phyloP scores from a whole-genome alignment of 2,888 invertebrate species.

The Fragum whitleyi region DNA sequence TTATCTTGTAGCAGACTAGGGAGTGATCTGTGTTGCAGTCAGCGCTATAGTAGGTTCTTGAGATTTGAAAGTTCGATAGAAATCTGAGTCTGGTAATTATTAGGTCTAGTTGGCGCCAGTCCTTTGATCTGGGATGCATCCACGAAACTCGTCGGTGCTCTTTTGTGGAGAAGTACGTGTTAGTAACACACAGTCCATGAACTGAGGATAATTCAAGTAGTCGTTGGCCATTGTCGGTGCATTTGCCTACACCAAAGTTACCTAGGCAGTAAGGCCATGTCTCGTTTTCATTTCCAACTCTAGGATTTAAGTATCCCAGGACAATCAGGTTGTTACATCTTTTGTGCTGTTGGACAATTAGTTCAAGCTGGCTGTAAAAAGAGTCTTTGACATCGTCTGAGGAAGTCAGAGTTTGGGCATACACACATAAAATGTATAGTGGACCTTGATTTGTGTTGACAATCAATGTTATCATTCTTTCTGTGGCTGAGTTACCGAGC shows the following conservation, averaged over 20 bases:
- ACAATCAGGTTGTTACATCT: background rate
- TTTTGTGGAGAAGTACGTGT: conserved; percentile 26
- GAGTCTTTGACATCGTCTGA: background rate
- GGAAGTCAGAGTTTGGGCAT: background rate
- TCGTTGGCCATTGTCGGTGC: conserved; percentile 1
- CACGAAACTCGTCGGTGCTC: conserved; percentile 24
- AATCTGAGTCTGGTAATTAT: background rate
- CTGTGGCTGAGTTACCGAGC: background rate
- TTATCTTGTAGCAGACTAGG: background rate
- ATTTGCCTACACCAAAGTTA: conserved; percentile 13
- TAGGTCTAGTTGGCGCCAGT: conserved; percentile 30
- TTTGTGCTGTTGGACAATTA: background rate
- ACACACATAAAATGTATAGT: background rate
- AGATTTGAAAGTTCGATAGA: background rate
- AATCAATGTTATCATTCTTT: background rate
- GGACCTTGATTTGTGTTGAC: background rate
- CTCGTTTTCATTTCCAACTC: conserved; percentile 2
- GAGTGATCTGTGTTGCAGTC: conserved; percentile 20
- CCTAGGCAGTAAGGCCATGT: conserved; percentile 10
- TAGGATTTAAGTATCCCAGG: conserved; percentile 8
- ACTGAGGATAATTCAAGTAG: conserved; percentile 5
- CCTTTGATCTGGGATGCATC: conserved; percentile 21
- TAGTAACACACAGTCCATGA: conserved; percentile 19
- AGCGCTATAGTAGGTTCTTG: conserved; percentile 3
- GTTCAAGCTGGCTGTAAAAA: conserved; percentile 2